A percentile compares a stretch with the other conserved stretches of the same genome.
These are phyloP conservation scores for Axea sp. DNA, from an alignment of 2,888 invertebrate genomes.

Conservation along the genomic window DNA sequence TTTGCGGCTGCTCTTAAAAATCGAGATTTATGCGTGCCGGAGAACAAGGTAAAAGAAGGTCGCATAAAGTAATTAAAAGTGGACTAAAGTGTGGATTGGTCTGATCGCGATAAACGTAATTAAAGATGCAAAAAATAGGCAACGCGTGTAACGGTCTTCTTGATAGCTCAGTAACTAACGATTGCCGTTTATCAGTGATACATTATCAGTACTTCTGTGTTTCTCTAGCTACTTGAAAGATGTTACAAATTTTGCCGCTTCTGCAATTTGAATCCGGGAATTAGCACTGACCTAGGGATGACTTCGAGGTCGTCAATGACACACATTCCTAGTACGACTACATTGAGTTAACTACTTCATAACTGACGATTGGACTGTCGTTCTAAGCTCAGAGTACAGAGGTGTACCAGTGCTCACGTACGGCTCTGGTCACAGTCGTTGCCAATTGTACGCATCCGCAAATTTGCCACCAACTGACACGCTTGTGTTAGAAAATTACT, in stretches of 20 bases:
- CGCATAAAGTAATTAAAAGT: too few relatives aligned
- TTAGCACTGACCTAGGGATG: slow-evolving; percentile 77
- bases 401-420: slow-evolving; percentile 57
- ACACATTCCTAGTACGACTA: slow-evolving; percentile 73
- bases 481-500: slow-evolving; percentile 76
- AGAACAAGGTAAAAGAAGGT: too few relatives aligned
- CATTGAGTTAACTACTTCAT: slow-evolving; percentile 76
- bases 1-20: too few relatives aligned
- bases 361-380: slow-evolving; percentile 71
- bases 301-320: slow-evolving; percentile 75
- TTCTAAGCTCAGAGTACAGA: slow-evolving; percentile 29
- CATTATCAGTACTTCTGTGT: slow-evolving; percentile 33
- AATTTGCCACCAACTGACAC: slow-evolving; percentile 78
- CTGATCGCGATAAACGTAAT: too few relatives aligned
- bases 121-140: too few relatives aligned
- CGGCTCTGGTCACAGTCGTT: slow-evolving; percentile 64
- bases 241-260: slow-evolving; percentile 33
- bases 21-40: too few relatives aligned
- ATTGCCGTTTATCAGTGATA: slow-evolving; percentile 38
- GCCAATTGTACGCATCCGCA: slow-evolving; percentile 79
- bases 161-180: slow-evolving; percentile 51
- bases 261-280: slow-evolving; percentile 60
- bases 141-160: too few relatives aligned
- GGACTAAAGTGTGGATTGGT: too few relatives aligned
- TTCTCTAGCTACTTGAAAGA: slow-evolving; percentile 23